Evolutionary conservation across 1,140 invertebrate species (phyloP), one percentile per base, ranked within the genome.

Genomic region (Drosophila arizonae): DNA sequence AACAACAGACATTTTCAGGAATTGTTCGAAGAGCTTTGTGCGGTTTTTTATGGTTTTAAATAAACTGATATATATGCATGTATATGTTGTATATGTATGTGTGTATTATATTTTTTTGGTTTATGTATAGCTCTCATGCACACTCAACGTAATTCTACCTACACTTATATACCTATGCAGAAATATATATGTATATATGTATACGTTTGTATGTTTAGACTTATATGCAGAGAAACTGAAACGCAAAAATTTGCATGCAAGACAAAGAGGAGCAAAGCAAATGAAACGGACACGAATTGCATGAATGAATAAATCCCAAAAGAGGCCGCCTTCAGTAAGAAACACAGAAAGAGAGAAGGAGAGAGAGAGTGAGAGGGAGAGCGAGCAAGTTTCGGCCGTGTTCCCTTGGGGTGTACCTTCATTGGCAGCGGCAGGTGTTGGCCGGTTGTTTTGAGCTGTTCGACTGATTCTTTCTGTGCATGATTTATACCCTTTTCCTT

Each of bases 191-290:
- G 39, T 13, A 33, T 15, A 46, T 6, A 30, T 30, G 6, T 28
- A 55, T 17, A 51, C 46, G n/a, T 56, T n/a, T 72, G 62, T 45
- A 50, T 52, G 41, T 30, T n/a, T 64, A 55, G 62, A 30, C 28
- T 57, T 46, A n/a, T 56, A 21, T 56, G 43, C n/a, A 26, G 17
- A 48, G 63, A 72, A 76, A 79, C 64, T 63, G 63, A 68, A 76
- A 68, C 70, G 60, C 58, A 79, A 72, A 72, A 79, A 70, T 77
- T 79, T 79, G 77, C 77, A 79, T 79, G 73, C 64, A 74, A 71
- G 61, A 75, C 76, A 77, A 70, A 77, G 65, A 71, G 46, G 52
- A 77, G 73, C 54, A 51, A 36, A 50, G 39, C 46, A 72, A 72
- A 72, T 61, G 62, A 76, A 65, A 72, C 55, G 61, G 67, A 63